Evolutionary conservation across 1,140 invertebrate species (phyloP), one percentile per base, ranked within the genome.

Genomic region (Dinothrombium tinctorium): DNA sequence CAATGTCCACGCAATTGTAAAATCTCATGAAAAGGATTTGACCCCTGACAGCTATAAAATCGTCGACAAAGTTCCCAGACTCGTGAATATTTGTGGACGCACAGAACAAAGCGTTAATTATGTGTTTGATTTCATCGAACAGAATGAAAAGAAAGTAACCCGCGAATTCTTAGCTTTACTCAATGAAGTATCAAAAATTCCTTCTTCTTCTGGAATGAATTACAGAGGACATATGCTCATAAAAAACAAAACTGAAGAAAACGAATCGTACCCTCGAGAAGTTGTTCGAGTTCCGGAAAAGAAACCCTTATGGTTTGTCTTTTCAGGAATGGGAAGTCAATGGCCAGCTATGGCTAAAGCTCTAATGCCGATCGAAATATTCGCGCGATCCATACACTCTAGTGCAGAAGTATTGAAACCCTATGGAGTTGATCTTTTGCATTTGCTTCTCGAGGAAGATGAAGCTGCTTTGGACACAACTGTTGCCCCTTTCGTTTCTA

Each of bases 261-360:
- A 19, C 12, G 28, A 41, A 39, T 7, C 12, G 15, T 83, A 83
- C 1, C 59, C 94, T 20, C 94, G 84, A 79, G 92, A 71, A 57
- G 65, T 94, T 0, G 37, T 25, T 33, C 41, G 40, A 25, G 25
- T 31, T 11, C 23, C 47, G 37, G 61, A 61, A 29, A 52, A 52
- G 20, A 67, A 78, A 20, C 86, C 84, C 1, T 59, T 95, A 21
- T 95, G 84, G 80, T 94, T 72, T 57, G 66, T 95, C 25, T 94
- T 87, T 60, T 78, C 83, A 29, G 89, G 87, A 25, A 94, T 95
- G 87, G 90, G 90, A 9, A 74, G 75, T 25, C 89, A 96, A 62
- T 96, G 87, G 89, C 63, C 73, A 32, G 83, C 81, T 45, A 95
- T 95, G 87, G 84, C 71, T 7, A 71, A 72, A 53, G 67, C 75